A percentile compares a stretch with the other conserved stretches of the same genome.
Conservation (phyloP, 2,797 vertebrate species). For the Schizopygopsis malacanthus region DNA sequence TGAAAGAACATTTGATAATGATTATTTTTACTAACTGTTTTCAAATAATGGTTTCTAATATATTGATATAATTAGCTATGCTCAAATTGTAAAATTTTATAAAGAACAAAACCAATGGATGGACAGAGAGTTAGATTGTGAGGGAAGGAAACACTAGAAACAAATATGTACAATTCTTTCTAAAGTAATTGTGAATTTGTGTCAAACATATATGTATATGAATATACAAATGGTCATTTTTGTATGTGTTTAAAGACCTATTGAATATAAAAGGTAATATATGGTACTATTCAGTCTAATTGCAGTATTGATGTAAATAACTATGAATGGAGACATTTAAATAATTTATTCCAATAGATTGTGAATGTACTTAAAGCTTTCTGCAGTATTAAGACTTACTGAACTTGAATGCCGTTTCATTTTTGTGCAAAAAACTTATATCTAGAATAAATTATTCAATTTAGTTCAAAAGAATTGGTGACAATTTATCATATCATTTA, state of each 20-base stretch:
- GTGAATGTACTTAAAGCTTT: constrained; percentile 98
- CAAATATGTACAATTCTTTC: constrained; percentile 92
- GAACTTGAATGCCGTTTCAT: constrained; percentile 95
- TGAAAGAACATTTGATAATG: constrained; percentile 81
- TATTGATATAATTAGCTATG: constrained; percentile 91
- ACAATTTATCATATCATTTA: constrained; percentile 81
- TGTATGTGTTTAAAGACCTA: constrained; percentile 96
- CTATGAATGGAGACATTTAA: constrained; percentile 90
- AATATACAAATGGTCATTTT: constrained; percentile 88
- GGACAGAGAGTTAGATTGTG: constrained; percentile 80
- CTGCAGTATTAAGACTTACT: constrained; percentile 90
- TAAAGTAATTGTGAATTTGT: constrained; percentile 99
- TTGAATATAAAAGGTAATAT: constrained; percentile 83
- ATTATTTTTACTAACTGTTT: constrained; percentile 86
- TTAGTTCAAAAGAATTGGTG: constrained; percentile 87
- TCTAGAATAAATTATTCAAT: constrained; percentile 79
- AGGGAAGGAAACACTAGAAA: constrained; percentile 81
- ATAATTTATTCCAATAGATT: constrained; percentile 93
- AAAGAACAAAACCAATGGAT: constrained; percentile 81
- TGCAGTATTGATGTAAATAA: constrained; percentile 94
- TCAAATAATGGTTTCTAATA: constrained; percentile 87
- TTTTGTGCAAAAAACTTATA: constrained; percentile 90
- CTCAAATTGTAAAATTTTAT: constrained; percentile 95
- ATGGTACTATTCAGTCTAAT: constrained; percentile 88
- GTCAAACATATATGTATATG: constrained; percentile 93